Conservation (phyloP, 1,140 invertebrate genomes). For the Ips typographus region DNA sequence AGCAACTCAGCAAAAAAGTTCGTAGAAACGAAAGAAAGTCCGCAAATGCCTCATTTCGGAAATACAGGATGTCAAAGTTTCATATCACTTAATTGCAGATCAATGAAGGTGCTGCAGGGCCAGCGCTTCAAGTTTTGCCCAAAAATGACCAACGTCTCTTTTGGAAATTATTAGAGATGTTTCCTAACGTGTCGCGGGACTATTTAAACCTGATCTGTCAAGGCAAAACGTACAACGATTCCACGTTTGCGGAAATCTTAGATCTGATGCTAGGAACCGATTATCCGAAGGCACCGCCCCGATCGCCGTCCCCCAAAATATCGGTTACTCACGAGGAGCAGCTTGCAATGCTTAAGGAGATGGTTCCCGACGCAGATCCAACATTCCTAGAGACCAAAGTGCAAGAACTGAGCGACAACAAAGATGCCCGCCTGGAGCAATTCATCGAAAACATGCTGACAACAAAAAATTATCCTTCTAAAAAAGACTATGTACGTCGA, state of each 20-base stretch:
- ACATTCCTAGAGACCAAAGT: conserved; percentile 52
- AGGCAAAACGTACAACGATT: conserved; percentile 9
- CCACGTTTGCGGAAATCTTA: conserved; percentile 20
- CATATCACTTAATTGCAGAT: no score
- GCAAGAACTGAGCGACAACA: conserved; percentile 37
- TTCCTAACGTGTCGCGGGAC: conserved; percentile 34
- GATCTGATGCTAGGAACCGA: conserved; percentile 22
- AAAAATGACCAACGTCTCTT: conserved; percentile 15
- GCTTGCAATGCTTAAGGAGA: conserved; percentile 44
- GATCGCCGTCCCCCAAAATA: conserved; percentile 24
- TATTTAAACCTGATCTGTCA: conserved; percentile 28
- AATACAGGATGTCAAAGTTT: no score
- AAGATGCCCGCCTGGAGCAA: conserved; percentile 36
- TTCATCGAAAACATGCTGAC: conserved; percentile 53
- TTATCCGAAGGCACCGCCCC: conserved; percentile 27
- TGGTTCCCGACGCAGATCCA: conserved; percentile 58
- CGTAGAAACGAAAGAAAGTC: no score
- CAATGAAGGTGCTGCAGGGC: background rate
- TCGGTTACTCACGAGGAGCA: conserved; percentile 48
- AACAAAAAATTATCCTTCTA: conserved; percentile 57
- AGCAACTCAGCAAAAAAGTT: no score
- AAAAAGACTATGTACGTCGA: conserved; percentile 54
- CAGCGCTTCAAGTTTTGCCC: background rate
- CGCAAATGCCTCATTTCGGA: no score
- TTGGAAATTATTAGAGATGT: conserved; percentile 36